Evolutionary conservation across 2,888 invertebrate genomes (phyloP).

Genomic region (Mythimna pallens): DNA sequence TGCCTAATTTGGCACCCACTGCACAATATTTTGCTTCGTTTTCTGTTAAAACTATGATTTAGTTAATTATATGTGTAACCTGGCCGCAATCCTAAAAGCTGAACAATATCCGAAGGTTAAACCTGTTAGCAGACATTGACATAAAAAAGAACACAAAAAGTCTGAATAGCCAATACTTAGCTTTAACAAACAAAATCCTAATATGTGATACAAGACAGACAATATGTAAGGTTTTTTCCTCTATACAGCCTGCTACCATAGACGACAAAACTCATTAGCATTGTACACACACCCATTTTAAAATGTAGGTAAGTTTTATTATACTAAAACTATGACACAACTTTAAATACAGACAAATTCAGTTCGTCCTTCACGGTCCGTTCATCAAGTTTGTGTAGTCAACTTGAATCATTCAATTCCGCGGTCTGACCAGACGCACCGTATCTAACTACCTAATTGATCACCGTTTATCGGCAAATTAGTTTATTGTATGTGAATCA

Average conservation of each 20-base stretch:
- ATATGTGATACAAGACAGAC: neutral
- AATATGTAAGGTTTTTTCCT: neutral
- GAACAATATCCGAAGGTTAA: neutral
- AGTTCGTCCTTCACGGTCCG: slow-evolving; percentile 68
- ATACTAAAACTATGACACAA: slow-evolving; percentile 5
- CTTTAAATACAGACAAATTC: slow-evolving; percentile 6
- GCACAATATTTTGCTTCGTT: neutral
- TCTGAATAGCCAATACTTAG: neutral
- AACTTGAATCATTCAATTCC: slow-evolving; percentile 61
- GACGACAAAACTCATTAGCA: neutral
- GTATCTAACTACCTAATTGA: slow-evolving; percentile 42
- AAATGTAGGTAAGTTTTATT: slow-evolving; percentile 2
- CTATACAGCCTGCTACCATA: neutral
- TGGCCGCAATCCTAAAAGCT: neutral
- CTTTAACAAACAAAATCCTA: neutral
- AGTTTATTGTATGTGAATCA: slow-evolving; percentile 57
- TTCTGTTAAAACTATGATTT: neutral
- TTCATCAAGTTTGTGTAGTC: slow-evolving; percentile 59
- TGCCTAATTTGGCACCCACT: neutral
- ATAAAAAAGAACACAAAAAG: neutral
- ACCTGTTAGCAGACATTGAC: neutral
- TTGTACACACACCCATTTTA: neutral
- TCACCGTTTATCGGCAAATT: slow-evolving; percentile 64
- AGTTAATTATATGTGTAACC: neutral
- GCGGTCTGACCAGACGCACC: slow-evolving; percentile 35